Base-by-base conservation (phyloP, 1,140 invertebrate genomes). In the Nylanderia fulva region DNA sequence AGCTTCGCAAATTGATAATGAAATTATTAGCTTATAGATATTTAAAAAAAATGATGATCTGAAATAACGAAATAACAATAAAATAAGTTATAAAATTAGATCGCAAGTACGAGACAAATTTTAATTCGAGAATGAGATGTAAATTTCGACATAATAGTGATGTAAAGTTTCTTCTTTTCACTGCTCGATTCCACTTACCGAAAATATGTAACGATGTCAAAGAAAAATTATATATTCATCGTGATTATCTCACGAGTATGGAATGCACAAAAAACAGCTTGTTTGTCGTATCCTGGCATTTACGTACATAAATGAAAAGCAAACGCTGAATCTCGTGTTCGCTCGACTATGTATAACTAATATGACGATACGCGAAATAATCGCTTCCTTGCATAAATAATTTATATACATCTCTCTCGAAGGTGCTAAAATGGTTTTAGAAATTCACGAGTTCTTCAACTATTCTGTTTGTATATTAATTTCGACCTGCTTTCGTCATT, bases 231-330 rank as follows among this genome's bases (percentile, higher is more conserved):
- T 27, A 48, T 18, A 39, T 18, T 18, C 9, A n/a, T 21, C n/a
- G 29, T n/a, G 27, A 0, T 76, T 76, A 29, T 60, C 24, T n/a
- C 58, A 33, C n/a, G 56, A 76, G 24, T 2, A 7, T 13, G 24
- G 11, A 45, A 64, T 64, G 24, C n/a, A 24, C 39, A 39, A 72
- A 74, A 76, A 33, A 76, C 9, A 18, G n/a, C 3, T 36, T 68
- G 8, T 54, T 68, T 24, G 13, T 21, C 27, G 24, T 63, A 79
- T 52, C 7, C 29, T 18, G 2, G 29, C 18, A 45, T 79, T 79
- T 68, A 29, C 61, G 3, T 48, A 11, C 24, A 36, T 54, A 68
- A 79, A 68, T 68, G 61, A 52, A 68, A 52, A 68, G 61, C 68
- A 66, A 79, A 79, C 45, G 60, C 13, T 52, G 72, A 77, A 66